Base-by-base conservation (phyloP, 2,113 vertebrate species). In the Macaca nemestrina region DNA sequence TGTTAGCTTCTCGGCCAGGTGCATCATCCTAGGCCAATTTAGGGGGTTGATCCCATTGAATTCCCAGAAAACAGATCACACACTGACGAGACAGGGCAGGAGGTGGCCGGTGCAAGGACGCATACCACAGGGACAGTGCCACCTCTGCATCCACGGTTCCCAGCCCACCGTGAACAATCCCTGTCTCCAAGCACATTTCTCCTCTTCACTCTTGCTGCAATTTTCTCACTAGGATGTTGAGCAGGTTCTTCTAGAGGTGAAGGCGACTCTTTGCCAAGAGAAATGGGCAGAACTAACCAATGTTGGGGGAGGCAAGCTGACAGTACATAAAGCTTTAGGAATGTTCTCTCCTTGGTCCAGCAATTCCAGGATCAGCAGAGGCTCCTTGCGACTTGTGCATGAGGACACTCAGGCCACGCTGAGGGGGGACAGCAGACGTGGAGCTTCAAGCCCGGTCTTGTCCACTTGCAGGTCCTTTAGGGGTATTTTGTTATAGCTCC, bases 171-270 rank as follows among this genome's bases (percentile, higher is more conserved):
- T 0, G 13, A 23, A 2, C 0, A 0, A 14, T 50, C 6, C 55
- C 55, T 0, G 5, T 25, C 32, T 14, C 2, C 6, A 3, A 48
- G 57, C 30, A 48, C 55, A 8, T 8, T n/a, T n/a, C 5, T 9
- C 25, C 20, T 55, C 4, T 0, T 16, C 17, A 4, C 59, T 32
- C 14, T 7, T 0, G 0, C 0, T 0, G 16, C 35, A 3, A 0
- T 38, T 6, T 38, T 59, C 16, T 40, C 5, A 3, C 45, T 10
- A 52, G 40, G 40, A 55, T 4, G 68, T 0, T 30, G 8, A 0
- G 76, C 48, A 55, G 59, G 78, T 0, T 13, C 59, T 32, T 40
- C 35, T 16, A 0, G 52, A 32, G 45, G n/a, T 10, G 0, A 20
- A 50, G 40, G 48, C 2, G 0, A 8, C 59, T 17, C 43, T 64